Evolutionary conservation across 1,140 invertebrate species (phyloP), one percentile per base, ranked within the genome.

Genomic region (Calliopsis andreniformis): DNA sequence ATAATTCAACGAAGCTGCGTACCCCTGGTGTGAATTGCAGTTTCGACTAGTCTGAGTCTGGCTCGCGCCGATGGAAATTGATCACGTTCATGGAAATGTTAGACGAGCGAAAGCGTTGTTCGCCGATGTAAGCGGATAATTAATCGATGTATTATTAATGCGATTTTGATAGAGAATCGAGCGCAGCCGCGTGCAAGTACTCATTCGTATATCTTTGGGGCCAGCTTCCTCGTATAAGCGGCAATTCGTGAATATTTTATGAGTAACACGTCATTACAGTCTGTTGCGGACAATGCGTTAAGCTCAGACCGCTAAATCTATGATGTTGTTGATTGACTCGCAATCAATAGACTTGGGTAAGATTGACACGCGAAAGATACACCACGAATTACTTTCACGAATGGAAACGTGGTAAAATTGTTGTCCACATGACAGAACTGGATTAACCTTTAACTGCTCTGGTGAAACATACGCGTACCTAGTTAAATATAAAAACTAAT

Each of bases 91-190:
- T 39, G 51, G n/a, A 63, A 59, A 55, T 62, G 45, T 81, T 79
- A 63, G 49, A 67, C 35, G 43, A 61, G 43, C 61, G 39, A 42
- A 32, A 7, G 51, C 56, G n/a, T n/a, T 59, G 58, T 63, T 51
- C 51, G 43, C 53, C 47, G 63, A 68, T 67, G 71, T 80, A 75
- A 81, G 51, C 78, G 63, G 78, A 80, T 80, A 81, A 82, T 82
- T 82, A 82, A 82, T 82, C 67, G 73, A 73, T 82, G 79, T 69
- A 82, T 82, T 82, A 82, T 82, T 82, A 82, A 81, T 81, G 73
- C 47, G 66, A 61, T 80, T 81, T 81, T 82, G 59, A 77, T 64
- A 77, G 79, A 72, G 59, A 82, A 59, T 59, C 55, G 67, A 49
- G 43, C 47, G 49, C 51, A 28, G 42, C 28, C 68, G 76, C 55